Percentiles rank a stretch among this genome's conserved stretches.
Conservation (phyloP, 2,113 vertebrate species). For the Junco hyemalis region DNA sequence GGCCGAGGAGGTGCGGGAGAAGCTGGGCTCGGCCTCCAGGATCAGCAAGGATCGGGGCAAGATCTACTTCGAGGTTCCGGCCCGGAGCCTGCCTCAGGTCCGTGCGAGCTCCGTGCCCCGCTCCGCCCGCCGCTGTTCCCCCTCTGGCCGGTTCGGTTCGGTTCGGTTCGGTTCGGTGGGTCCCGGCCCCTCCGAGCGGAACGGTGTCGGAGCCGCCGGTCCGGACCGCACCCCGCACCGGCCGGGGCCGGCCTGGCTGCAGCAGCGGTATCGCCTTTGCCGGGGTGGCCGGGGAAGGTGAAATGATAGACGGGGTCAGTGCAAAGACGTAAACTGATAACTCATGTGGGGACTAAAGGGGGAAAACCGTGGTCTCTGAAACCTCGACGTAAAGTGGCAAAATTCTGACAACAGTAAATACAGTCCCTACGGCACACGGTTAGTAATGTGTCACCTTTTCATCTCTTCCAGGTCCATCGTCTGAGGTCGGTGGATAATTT, state of each 20-base stretch:
- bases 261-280: background rate
- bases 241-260: background rate
- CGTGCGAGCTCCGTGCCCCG: background rate
- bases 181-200: background rate
- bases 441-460: background rate
- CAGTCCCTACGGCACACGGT: background rate
- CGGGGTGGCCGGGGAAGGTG: fast-evolving
- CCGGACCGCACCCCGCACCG: background rate
- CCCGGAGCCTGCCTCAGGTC: slow-evolving; percentile 82
- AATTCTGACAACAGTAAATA: fast-evolving
- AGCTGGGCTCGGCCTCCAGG: slow-evolving; percentile 81
- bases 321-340: fast-evolving
- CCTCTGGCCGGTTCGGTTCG: background rate
- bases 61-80: slow-evolving; percentile 90
- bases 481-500: slow-evolving; percentile 94
- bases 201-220: background rate
- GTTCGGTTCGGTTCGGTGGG: no score
- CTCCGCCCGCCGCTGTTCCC: background rate
- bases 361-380: fast-evolving
- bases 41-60: slow-evolving; percentile 92
- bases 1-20: slow-evolving; percentile 91
- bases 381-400: no score
- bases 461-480: slow-evolving; percentile 81
- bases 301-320: fast-evolving
- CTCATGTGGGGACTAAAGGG: fast-evolving